Percentiles rank a stretch among this genome's conserved stretches.
Evolutionary conservation across 2,797 vertebrate genomes (phyloP).

Genomic region (Loriculus beryllinus): DNA sequence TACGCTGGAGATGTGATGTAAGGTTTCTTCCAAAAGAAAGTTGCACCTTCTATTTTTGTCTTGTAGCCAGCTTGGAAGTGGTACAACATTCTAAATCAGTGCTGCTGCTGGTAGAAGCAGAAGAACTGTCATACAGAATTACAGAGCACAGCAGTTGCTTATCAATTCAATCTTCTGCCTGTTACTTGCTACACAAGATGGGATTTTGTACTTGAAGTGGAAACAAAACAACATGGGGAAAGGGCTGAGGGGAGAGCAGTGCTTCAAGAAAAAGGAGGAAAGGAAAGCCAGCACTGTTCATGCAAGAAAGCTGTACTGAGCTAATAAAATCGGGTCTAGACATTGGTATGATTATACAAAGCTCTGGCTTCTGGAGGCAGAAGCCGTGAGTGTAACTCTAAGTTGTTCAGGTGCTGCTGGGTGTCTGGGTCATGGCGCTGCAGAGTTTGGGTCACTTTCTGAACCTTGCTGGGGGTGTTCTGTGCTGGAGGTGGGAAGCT

Average conservation of each 20-base stretch:
- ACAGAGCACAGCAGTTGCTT: not conserved
- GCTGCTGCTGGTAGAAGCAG: not conserved
- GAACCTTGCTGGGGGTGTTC: not conserved
- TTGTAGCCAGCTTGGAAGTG: not conserved
- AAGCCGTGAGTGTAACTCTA: not conserved
- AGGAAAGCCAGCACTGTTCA: not conserved
- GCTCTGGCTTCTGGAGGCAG: not conserved
- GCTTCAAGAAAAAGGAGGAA: not conserved
- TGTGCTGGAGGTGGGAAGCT: not conserved
- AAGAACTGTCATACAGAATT: not conserved
- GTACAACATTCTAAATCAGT: not conserved
- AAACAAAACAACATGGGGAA: not conserved
- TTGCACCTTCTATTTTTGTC: not conserved
- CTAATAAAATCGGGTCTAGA: conserved; percentile 9
- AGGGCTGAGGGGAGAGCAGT: not conserved
- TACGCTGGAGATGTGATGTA: conserved; percentile 95
- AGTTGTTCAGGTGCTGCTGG: not conserved
- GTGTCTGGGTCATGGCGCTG: not conserved
- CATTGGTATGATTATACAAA: not conserved
- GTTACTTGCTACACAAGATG: not conserved
- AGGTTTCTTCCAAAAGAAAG: conserved; percentile 69
- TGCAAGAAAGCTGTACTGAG: not conserved
- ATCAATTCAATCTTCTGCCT: not conserved
- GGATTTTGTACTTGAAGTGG: not conserved
- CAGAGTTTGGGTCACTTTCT: not conserved